Conservation (phyloP, 1,140 invertebrate genomes). For the Solenopsis invicta region DNA sequence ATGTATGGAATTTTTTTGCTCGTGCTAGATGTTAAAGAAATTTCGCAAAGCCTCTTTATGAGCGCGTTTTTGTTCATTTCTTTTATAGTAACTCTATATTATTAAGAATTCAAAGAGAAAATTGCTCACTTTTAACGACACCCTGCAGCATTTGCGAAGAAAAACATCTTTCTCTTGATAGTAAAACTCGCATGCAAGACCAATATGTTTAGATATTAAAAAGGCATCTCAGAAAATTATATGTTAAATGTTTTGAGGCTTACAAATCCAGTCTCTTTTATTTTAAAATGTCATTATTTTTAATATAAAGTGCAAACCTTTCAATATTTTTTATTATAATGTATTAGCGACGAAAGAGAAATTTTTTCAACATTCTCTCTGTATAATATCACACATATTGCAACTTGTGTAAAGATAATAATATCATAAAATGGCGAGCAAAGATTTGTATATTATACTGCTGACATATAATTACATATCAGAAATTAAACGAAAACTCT, state of each 20-base stretch:
- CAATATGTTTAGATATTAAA: background rate
- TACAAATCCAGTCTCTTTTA: background rate
- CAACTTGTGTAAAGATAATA: background rate
- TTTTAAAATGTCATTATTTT: background rate
- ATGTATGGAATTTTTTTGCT: background rate
- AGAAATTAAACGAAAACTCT: constrained; percentile 44
- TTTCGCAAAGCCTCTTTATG: background rate
- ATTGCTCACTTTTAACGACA: constrained; percentile 47
- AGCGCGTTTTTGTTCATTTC: background rate
- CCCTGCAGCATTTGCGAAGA: background rate
- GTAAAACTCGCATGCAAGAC: too few species aligned
- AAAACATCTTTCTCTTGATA: background rate
- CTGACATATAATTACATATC: constrained; percentile 29
- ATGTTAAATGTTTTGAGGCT: background rate
- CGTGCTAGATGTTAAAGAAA: background rate
- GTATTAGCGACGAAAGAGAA: background rate
- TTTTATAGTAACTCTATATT: constrained; percentile 25
- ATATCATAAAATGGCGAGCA: background rate
- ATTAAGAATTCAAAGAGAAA: constrained; percentile 24
- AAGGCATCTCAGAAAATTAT: background rate
- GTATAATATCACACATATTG: background rate
- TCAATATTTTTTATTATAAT: constrained; percentile 4
- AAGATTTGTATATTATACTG: background rate
- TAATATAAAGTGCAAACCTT: background rate
- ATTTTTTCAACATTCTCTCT: background rate